phyloP scores from a whole-genome alignment of 2,113 vertebrate species.

The Bubo blakistoni region DNA sequence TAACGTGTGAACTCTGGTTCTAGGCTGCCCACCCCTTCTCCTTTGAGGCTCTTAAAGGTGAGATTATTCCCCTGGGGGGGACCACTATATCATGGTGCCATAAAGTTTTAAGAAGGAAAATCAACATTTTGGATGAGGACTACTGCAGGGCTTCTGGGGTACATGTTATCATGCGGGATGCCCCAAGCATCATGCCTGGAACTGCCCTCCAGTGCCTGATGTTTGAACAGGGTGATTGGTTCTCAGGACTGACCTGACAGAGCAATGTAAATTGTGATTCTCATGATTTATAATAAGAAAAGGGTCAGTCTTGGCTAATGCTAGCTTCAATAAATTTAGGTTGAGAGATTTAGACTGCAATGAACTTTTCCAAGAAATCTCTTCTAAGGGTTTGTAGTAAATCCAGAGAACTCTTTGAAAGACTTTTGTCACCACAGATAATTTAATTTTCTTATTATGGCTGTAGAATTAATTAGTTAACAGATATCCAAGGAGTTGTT shows the following conservation, averaged over 20 bases:
- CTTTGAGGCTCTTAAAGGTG: neutral
- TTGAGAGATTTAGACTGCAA: neutral
- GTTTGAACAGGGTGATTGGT: neutral
- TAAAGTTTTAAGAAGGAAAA: neutral
- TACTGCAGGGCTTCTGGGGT: neutral
- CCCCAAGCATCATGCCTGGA: neutral
- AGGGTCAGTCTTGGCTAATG: neutral
- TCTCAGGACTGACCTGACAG: neutral
- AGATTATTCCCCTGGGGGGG: neutral
- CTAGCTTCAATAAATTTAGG: neutral
- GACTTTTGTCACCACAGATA: neutral
- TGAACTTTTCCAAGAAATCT: neutral
- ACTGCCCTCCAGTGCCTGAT: neutral
- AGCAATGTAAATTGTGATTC: neutral
- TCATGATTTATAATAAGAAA: neutral
- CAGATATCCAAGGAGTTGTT: neutral
- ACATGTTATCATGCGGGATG: neutral
- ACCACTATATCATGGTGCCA: neutral
- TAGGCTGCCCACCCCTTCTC: neutral
- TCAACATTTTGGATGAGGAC: neutral
- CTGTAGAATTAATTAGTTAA: neutral
- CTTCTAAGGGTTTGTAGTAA: neutral
- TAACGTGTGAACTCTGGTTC: neutral
- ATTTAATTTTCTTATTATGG: neutral
- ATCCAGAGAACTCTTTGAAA: neutral